These are phyloP conservation scores for Choristoneura fumiferana DNA, from an alignment of 1,140 invertebrate species.

Conservation along the genomic window DNA sequence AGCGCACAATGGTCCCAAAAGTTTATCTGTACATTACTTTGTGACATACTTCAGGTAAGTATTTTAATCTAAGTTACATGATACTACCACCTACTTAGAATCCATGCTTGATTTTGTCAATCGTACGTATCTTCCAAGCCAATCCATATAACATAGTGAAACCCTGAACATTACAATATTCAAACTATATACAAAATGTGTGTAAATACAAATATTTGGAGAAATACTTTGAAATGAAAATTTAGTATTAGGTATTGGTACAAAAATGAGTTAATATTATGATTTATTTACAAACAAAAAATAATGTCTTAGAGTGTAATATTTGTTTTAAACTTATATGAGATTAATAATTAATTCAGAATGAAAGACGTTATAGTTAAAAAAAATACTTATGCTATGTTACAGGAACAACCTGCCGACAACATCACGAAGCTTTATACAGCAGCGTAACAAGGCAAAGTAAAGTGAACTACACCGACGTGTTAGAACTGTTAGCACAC, in stretches of 20 bases:
- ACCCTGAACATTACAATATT: not conserved
- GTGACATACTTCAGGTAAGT: not conserved
- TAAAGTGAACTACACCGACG: slow-evolving; percentile 46
- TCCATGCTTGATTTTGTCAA: not conserved
- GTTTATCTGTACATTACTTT: slow-evolving; percentile 5
- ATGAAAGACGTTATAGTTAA: slow-evolving; percentile 6
- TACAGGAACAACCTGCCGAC: slow-evolving; percentile 45
- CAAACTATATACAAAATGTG: slow-evolving; percentile 12
- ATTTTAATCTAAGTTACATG: not conserved
- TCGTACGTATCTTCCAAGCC: not conserved
- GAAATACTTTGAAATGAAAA: no score
- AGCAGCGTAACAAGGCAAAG: slow-evolving; percentile 58
- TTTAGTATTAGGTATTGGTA: slow-evolving; percentile 16
- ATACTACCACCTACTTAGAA: slow-evolving; percentile 6
- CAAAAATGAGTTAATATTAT: slow-evolving; percentile 8
- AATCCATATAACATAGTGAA: slow-evolving; percentile 2
- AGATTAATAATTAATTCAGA: not conserved
- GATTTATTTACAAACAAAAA: slow-evolving; percentile 11
- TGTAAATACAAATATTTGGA: no score
- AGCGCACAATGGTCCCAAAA: not conserved
- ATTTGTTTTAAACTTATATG: not conserved
- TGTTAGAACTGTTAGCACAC: slow-evolving; percentile 77
- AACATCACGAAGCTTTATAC: slow-evolving; percentile 43
- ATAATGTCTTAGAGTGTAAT: not conserved
- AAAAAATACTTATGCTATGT: slow-evolving; percentile 19